Evolutionary conservation across 1,140 invertebrate genomes (phyloP), one percentile per base, ranked within the genome.

Genomic region (Musca domestica): DNA sequence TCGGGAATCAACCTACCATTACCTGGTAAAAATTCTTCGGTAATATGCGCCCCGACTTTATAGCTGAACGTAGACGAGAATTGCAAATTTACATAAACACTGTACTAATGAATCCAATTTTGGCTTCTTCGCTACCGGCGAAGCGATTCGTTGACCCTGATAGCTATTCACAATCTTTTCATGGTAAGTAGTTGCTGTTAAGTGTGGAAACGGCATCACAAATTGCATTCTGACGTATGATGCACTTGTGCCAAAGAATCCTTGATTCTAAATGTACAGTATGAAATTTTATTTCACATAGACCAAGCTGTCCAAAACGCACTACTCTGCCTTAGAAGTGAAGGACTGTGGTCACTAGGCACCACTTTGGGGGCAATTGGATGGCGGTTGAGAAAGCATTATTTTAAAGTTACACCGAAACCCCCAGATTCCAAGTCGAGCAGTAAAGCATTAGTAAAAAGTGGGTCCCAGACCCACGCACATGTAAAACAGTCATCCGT

Each of bases 1-100:
- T 89, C 91, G 17, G 88, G 91, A 72, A 85, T 93, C 76, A 87
- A 89, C 15, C 83, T 95, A 74, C 88, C 89, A 25, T 83, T 96
- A 69, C 94, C 94, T 71, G 92, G 92, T 73, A 96, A 96, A 83
- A 90, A 83, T 88, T 94, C 76, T 92, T 96, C 86, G 94, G 94
- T 74, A 96, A 96, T 78, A 93, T 95, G 89, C 91, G 93, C 78
- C 88, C 92, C 81, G 92, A 94, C 72, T 95, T 96, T 84, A 88
- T 96, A 85, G 91, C 91, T 83, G 91, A 93, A 82, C 86, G 94
- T 83, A 92, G 93, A 85, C 84, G 88, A 82, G 91, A 89, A 69
- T 85, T 96, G 80, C 93, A 95, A 92, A 88, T 88, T 81, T 95
- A 92, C 82, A 84, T 95, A 83, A 90, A 92, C 84, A 84, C 86